Evolutionary conservation across 2,888 invertebrate species (phyloP).

Genomic region (Smittia aterrima): DNA sequence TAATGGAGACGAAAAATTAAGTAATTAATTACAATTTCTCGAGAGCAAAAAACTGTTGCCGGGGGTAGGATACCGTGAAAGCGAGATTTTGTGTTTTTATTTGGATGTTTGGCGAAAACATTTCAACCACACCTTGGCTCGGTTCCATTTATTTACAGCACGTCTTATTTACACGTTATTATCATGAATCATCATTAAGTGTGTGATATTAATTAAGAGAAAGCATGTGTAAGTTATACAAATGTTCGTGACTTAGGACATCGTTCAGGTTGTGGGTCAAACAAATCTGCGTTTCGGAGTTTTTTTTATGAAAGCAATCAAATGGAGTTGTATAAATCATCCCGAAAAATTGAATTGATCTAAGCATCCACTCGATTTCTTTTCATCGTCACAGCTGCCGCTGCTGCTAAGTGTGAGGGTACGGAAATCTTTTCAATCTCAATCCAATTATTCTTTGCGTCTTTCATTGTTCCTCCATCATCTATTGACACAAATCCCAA

Average conservation of each 20-base stretch:
- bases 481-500: slow-evolving; percentile 25
- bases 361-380: too few species aligned
- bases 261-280: too few species aligned
- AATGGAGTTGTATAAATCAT: too few species aligned
- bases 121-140: background rate
- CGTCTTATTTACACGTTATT: background rate
- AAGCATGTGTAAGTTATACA: background rate
- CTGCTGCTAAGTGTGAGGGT: too few species aligned
- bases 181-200: slow-evolving; percentile 3
- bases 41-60: background rate
- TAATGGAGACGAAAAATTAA: slow-evolving; percentile 30
- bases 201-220: background rate
- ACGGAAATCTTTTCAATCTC: too few species aligned
- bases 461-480: background rate
- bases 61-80: background rate
- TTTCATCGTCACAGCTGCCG: too few species aligned
- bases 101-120: background rate
- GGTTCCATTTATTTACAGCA: background rate
- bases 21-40: slow-evolving; percentile 30
- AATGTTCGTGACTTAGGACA: too few species aligned
- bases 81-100: background rate
- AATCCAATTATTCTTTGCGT: slow-evolving; percentile 28
- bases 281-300: too few species aligned
- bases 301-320: too few species aligned
- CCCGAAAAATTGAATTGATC: too few species aligned